Base-by-base conservation (phyloP, 2,797 vertebrate species). In the Vespertilio murinus region DNA sequence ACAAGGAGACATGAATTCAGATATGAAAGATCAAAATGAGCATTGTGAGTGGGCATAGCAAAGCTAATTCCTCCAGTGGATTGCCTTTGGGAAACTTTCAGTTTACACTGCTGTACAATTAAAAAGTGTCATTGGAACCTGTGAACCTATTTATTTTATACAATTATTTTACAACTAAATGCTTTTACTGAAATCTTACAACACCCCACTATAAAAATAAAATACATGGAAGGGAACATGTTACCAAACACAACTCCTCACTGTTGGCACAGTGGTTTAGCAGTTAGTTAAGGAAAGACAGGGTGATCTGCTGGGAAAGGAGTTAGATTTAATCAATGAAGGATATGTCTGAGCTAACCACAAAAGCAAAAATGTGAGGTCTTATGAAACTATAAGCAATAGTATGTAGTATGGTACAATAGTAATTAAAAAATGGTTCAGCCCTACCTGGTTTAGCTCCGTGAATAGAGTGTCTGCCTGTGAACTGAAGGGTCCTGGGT, bases 151-250 rank as follows among this genome's bases (percentile, higher is more conserved):
- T 86, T n/a, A 59, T 86, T 91, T 84, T 75, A 52, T 23, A 45
- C 12, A 85, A 81, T 73, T 70, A 59, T 84, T 90, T 91, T n/a
- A n/a, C n/a, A 40, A 90, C 59, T 70, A 83, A 83, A 64, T 80
- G 28, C 40, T 84, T 95, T 94, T 77, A 71, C 40, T n/a, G 73
- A 93, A 81, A 79, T 64, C 23, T 85, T 78, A 42, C n/a, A 85
- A 88, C 7, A 73, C 1, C 42, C 16, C 4, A 64, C 2, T 88
- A 12, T 85, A 59, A 93, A 92, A 87, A 75, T 59, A 90, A 92
- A 78, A 83, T 74, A 45, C 23, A 49, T 52, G 61, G 25, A 71
- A 88, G 20, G 6, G 23, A 87, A 86, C 18, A 28, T 23, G n/a
- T 71, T 86, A 33, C 45, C 20, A 88, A 87, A 61, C 10, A 14